These are phyloP conservation scores for Tetrapedia diversipes DNA, from an alignment of 2,888 invertebrate species.

Conservation along the genomic window DNA sequence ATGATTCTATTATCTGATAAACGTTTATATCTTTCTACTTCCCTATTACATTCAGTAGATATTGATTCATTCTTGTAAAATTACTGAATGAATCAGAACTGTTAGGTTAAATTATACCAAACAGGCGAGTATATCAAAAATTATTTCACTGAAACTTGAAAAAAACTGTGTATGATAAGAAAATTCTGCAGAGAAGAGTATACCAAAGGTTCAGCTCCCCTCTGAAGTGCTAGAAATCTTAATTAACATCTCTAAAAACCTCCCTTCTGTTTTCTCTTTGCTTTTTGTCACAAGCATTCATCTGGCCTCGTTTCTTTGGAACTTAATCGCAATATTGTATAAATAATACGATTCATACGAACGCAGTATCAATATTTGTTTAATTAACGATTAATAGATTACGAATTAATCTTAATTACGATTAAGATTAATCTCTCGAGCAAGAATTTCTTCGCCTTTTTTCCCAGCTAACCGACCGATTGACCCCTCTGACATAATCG, in stretches of 20 bases:
- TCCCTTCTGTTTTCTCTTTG: neutral
- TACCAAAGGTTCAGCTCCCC: neutral
- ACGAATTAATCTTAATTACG: no score
- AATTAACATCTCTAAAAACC: neutral
- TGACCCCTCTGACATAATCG: slow-evolving; percentile 52
- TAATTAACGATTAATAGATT: no score
- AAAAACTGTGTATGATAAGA: neutral
- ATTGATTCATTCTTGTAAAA: no score
- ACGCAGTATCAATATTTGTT: slow-evolving; percentile 49
- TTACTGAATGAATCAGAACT: no score
- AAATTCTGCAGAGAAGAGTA: neutral
- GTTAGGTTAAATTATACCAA: no score
- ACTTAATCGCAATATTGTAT: slow-evolving; percentile 18
- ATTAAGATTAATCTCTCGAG: neutral
- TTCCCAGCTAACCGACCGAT: neutral
- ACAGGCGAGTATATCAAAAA: neutral
- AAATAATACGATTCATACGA: slow-evolving; percentile 40
- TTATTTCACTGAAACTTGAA: neutral
- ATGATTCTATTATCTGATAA: neutral
- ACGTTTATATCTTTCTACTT: neutral
- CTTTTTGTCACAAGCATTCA: neutral
- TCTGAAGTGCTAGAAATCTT: neutral
- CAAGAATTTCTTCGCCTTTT: slow-evolving; percentile 5
- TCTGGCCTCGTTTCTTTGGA: neutral
- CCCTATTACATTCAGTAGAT: no score